phyloP scores from a whole-genome alignment of 2,888 invertebrate species.

The Diaperis boleti region DNA sequence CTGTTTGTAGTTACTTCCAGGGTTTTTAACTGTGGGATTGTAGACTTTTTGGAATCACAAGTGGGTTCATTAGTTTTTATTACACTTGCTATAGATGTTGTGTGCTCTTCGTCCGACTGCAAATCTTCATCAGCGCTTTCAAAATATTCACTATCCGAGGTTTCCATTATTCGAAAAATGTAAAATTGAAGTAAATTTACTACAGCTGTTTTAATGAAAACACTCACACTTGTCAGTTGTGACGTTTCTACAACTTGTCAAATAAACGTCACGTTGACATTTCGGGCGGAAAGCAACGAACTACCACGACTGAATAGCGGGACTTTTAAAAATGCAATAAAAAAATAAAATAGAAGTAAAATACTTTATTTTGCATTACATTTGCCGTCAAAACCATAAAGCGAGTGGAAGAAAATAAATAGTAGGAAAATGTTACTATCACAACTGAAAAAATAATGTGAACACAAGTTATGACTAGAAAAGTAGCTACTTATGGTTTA shows the following conservation, averaged over 20 bases:
- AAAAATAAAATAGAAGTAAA: conserved; percentile 3
- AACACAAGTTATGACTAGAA: conserved; percentile 12
- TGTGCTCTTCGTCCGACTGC: conserved; percentile 65
- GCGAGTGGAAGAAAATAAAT: conserved; percentile 8
- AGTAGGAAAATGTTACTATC: too few species aligned
- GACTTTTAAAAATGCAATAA: conserved; percentile 5
- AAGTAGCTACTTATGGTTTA: conserved; percentile 14
- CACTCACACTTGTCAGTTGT: not conserved
- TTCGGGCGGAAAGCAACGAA: not conserved
- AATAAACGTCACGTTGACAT: not conserved
- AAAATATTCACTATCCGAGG: conserved; percentile 81
- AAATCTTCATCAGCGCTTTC: conserved; percentile 83
- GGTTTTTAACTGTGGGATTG: not conserved
- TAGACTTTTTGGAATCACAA: conserved; percentile 4
- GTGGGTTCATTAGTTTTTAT: conserved; percentile 41
- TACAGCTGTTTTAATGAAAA: conserved; percentile 13
- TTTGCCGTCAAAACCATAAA: not conserved
- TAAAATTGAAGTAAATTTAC: not conserved
- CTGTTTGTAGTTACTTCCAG: conserved; percentile 14
- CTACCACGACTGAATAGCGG: not conserved
- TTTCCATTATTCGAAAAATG: conserved; percentile 68
- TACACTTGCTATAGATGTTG: conserved; percentile 17
- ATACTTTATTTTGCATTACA: conserved; percentile 15
- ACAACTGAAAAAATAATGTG: too few species aligned
- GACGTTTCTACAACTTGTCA: not conserved